Evolutionary conservation across 2,888 invertebrate genomes (phyloP), one percentile per base, ranked within the genome.

Genomic region (Ganaspis brasiliensis): DNA sequence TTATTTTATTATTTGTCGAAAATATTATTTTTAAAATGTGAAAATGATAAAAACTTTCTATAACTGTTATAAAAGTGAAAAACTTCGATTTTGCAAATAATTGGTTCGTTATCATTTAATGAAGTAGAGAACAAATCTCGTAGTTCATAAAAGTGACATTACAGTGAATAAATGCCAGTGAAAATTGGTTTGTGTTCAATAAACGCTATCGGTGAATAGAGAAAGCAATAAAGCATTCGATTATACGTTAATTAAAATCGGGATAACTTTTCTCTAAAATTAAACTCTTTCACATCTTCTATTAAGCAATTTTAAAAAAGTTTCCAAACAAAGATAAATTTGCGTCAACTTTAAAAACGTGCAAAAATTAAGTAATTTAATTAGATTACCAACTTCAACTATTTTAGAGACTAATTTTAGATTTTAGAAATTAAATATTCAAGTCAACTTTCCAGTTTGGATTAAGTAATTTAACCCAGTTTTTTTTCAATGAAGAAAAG

Each of bases 71-170:
- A n/a, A 26, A 21, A 67, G 21, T 45, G 21, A 5, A 19, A 52
- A 24, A n/a, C 21, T 37, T 67, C 14, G 19, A 37, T 63, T 45
- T 45, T n/a, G 21, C 12, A 45, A 67, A 40, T 67, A 67, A 67
- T 67, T 24, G n/a, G 9, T 26, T 4, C 45, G 45, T 45, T 52
- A 52, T 19, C 45, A 24, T 67, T 67, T 24, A 67, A 26, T 45
- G 40, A 67, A 67, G 45, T 24, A 26, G 24, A 67, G 67, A 40
- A 67, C 24, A 67, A 67, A 45, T n/a, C 67, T 67, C 24, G 21
- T 12, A 45, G 0, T 24, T 67, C 9, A 3, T 9, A n/a, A 14
- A 45, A 40, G 24, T 45, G 45, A 67, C 67, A 45, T 19, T 2
- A 26, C 9, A 45, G 21, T 6, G 24, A 24, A 63, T 63, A 40